phyloP scores from a whole-genome alignment of 2,888 invertebrate genomes.

The Agapostemon virescens region DNA sequence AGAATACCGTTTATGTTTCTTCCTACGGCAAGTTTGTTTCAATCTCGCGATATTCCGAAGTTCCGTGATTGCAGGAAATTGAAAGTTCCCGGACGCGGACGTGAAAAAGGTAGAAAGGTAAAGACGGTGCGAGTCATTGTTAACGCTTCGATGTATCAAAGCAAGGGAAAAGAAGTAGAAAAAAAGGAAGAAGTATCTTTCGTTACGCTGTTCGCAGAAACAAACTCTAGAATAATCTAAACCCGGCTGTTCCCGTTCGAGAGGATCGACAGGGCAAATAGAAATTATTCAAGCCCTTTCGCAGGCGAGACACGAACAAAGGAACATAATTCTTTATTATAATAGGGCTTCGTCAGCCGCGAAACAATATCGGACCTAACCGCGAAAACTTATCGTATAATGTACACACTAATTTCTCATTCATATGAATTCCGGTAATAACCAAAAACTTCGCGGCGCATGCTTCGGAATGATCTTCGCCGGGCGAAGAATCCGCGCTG shows the following conservation, averaged over 20 bases:
- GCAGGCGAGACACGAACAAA: background rate
- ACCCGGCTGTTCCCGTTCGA: background rate
- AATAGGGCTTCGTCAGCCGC: background rate
- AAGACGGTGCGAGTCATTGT: constrained; percentile 16
- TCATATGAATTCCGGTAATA: constrained; percentile 54
- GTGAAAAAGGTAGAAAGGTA: background rate
- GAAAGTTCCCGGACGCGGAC: constrained; percentile 25
- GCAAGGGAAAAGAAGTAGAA: background rate
- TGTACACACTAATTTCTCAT: constrained; percentile 45
- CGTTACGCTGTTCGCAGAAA: background rate
- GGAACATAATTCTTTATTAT: background rate
- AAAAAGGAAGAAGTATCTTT: background rate
- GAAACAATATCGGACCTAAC: constrained; percentile 12
- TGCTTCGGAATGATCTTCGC: constrained; percentile 49
- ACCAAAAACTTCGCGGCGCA: constrained; percentile 53
- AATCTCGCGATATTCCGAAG: constrained; percentile 31
- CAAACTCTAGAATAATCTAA: background rate
- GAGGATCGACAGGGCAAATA: background rate
- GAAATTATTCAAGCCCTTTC: background rate
- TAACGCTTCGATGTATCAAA: constrained; percentile 17
- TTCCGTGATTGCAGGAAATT: constrained; percentile 34
- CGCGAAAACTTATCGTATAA: constrained; percentile 23
- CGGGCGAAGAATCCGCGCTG: constrained; percentile 57
- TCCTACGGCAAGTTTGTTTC: constrained; percentile 34
- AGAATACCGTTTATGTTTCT: constrained; percentile 35